These are phyloP conservation scores for Bombus pyrosoma DNA, from an alignment of 1,140 invertebrate genomes.

Conservation along the genomic window DNA sequence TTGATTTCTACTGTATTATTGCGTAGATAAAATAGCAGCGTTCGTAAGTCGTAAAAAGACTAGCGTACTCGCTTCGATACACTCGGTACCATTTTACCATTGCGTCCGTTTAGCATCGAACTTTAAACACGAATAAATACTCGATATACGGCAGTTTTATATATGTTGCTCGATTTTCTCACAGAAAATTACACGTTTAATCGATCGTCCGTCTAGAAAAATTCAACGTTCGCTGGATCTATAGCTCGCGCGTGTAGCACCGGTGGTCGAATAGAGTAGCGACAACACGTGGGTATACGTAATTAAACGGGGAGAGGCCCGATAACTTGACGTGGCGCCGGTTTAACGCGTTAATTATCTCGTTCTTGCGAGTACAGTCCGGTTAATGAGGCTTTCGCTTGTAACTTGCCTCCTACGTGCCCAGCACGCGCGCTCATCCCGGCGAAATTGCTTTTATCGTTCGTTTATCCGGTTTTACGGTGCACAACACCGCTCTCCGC, in stretches of 20 bases:
- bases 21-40: neutral
- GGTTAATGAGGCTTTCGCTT: slow-evolving; percentile 62
- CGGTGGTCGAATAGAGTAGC: slow-evolving; percentile 67
- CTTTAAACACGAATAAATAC: no score
- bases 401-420: slow-evolving; percentile 71
- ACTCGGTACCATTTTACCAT: neutral
- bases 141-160: no score
- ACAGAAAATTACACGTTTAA: neutral
- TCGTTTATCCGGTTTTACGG: slow-evolving; percentile 36
- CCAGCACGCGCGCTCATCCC: slow-evolving; percentile 40
- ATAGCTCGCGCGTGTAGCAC: slow-evolving; percentile 54
- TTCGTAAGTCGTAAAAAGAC: neutral
- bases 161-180: no score
- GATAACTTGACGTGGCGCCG: slow-evolving; percentile 72
- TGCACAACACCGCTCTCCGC: neutral
- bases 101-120: no score
- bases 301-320: slow-evolving; percentile 73
- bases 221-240: neutral
- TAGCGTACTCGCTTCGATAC: neutral
- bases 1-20: no score
- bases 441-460: slow-evolving; percentile 49
- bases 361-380: slow-evolving; percentile 62
- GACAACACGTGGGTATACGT: slow-evolving; percentile 70
- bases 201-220: neutral
- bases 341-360: slow-evolving; percentile 78